A percentile compares a stretch with the other conserved stretches of the same genome.
phyloP scores from a whole-genome alignment of 2,888 invertebrate species.

The Agrochola circellaris region DNA sequence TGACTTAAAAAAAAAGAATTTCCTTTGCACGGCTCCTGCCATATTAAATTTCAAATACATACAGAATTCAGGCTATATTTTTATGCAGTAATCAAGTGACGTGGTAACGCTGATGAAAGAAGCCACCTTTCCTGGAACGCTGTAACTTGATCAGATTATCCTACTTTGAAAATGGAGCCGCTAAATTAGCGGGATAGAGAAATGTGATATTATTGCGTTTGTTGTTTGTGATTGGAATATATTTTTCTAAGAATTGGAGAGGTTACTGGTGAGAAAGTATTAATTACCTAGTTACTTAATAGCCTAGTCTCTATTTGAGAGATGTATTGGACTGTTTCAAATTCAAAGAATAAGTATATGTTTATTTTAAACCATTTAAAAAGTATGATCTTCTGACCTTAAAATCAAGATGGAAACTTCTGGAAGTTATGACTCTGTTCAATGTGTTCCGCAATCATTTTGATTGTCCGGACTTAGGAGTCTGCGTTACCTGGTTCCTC shows the following conservation, averaged over 20 bases:
- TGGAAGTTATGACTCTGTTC: too few species aligned
- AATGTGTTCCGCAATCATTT: too few species aligned
- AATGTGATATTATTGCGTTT: background rate
- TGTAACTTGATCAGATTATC: conserved; percentile 60
- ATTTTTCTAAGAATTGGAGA: background rate
- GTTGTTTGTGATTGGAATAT: background rate
- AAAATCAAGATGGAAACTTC: too few species aligned
- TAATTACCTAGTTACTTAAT: background rate
- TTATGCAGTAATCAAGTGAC: conserved; percentile 54
- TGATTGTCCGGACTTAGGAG: too few species aligned
- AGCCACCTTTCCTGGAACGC: conserved; percentile 50
- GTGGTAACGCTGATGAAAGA: conserved; percentile 63
- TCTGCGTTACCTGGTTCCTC: too few species aligned
- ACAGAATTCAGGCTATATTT: conserved; percentile 34
- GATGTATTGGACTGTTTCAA: too few species aligned
- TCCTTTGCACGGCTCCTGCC: conserved; percentile 10
- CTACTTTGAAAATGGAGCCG: conserved; percentile 45
- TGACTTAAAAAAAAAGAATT: conserved; percentile 4
- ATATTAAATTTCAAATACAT: conserved; percentile 48
- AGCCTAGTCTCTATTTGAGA: too few species aligned
- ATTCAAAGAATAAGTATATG: too few species aligned
- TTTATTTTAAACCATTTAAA: too few species aligned
- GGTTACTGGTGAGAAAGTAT: background rate
- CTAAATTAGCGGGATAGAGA: conserved; percentile 28
- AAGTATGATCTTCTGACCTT: too few species aligned